A percentile compares a stretch with the other conserved stretches of the same genome.
phyloP scores from a whole-genome alignment of 2,888 invertebrate genomes.

The Resseliella maxima region DNA sequence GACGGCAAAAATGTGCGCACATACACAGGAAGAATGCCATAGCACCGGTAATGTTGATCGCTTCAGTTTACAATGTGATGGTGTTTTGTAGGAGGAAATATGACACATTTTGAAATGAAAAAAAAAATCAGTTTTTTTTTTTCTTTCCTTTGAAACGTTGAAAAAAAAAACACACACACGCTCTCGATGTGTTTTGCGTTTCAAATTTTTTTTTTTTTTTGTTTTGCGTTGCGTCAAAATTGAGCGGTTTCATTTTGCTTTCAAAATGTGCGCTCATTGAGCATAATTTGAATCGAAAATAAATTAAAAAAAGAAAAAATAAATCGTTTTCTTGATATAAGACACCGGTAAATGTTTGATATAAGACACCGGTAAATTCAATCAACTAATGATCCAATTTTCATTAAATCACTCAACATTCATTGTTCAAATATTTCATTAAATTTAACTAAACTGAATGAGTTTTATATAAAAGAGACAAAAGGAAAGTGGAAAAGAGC shows the following conservation, averaged over 20 bases:
- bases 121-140: too few relatives aligned
- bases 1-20: not conserved
- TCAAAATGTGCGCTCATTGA: not conserved
- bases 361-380: too few relatives aligned
- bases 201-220: too few relatives aligned
- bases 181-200: too few relatives aligned
- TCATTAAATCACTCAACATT: too few relatives aligned
- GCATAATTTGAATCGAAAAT: not conserved
- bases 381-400: too few relatives aligned
- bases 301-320: not conserved
- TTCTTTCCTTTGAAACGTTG: too few relatives aligned
- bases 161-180: too few relatives aligned
- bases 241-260: not conserved
- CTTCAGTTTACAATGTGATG: not conserved
- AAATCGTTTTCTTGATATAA: not conserved
- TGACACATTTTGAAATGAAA: not conserved
- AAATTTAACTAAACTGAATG: too few relatives aligned
- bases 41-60: not conserved
- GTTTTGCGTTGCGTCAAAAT: not conserved
- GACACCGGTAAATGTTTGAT: not conserved
- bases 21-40: constrained; percentile 15
- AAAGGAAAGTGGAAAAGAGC: too few relatives aligned
- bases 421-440: too few relatives aligned
- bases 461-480: too few relatives aligned
- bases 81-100: constrained; percentile 1